Evolutionary conservation across 2,113 vertebrate species (phyloP), one percentile per base, ranked within the genome.

Genomic region (Ceuthmochares aereus): DNA sequence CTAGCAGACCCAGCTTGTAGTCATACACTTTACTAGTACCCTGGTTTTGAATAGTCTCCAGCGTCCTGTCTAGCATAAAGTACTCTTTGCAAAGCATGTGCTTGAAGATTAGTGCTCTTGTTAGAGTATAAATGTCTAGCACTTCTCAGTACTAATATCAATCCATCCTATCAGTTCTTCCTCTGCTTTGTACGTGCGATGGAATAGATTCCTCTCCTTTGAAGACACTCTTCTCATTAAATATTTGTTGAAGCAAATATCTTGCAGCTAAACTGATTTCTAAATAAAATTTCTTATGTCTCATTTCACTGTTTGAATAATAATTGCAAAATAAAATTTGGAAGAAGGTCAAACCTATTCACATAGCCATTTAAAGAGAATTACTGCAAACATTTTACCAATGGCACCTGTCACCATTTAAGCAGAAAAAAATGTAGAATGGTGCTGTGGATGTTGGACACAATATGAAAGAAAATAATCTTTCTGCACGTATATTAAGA

Each of bases 141-240:
- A 36, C 59, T 91, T 91, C 76, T 67, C 51, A 66, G 1, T 70
- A 7, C 19, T 80, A 29, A 2, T 27, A 52, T 59, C 60, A 43
- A 0, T 66, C 58, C 30, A 20, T 79, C 36, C 45, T 51, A 1
- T 62, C 54, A 14, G 37, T 75, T 92, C 27, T 85, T 82, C 32
- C 22, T 84, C 79, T 15, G 37, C 66, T 92, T 94, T 75, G 34
- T 52, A 25, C 0, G 0, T 67, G 59, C 1, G 0, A 5, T 60
- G n/a, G 56, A 81, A 75, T 92, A 84, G 56, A 43, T 84, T 84
- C 23, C 5, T 89, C 26, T 86, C 47, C 56, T 93, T 93, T 89
- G 73, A 93, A 86, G 43, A 63, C 26, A 12, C 19, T 62, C n/a
- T 75, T 66, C 60, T 75, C 23, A 19, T 63, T 29, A 78, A 84